Evolutionary conservation across 2,113 vertebrate genomes (phyloP), one percentile per base, ranked within the genome.

Genomic region (Oreochromis spilurus): DNA sequence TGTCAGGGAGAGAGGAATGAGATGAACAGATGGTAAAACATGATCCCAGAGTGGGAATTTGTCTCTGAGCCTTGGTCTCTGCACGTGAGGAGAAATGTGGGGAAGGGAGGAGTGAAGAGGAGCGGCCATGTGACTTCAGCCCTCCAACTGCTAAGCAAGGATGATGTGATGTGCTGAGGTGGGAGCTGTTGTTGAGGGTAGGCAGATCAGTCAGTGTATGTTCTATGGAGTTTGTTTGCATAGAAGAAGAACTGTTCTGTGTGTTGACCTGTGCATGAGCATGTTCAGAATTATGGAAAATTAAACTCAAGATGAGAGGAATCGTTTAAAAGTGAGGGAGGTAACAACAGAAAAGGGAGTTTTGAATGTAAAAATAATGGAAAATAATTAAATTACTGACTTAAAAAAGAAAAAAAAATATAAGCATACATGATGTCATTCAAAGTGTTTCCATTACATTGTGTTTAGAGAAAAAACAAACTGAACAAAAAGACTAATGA

Each of bases 21-120:
- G 58, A 6, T 8, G 81, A 38, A 79, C 80, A 70, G 81, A 88
- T 52, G 58, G 36, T 57, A 81, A 79, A 84, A 77, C 26, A 38
- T 85, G 78, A 80, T 82, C 9, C 72, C 7, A 34, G 26, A 77
- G 72, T 52, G 26, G 16, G 45, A 72, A 77, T 89, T 84, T 83
- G 81, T 84, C 53, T 89, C 45, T 54, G 24, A 85, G 81, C 62
- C 67, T 58, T 58, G 62, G 79, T 72, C 75, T 82, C 82, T 87
- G 82, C 92, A 95, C 87, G 88, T 91, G 91, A 93, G 89, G 65
- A 54, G 84, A 92, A 57, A 82, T 29, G n/a, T 19, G 45, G 65
- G 86, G 29, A 14, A 9, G 60, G 84, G 80, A 34, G 40, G 53
- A 9, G 34, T 24, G 16, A 11, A 17, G 58, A 34, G 79, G n/a